Base-by-base conservation (phyloP, 2,888 invertebrate species). In the Drosophila anomalipes region DNA sequence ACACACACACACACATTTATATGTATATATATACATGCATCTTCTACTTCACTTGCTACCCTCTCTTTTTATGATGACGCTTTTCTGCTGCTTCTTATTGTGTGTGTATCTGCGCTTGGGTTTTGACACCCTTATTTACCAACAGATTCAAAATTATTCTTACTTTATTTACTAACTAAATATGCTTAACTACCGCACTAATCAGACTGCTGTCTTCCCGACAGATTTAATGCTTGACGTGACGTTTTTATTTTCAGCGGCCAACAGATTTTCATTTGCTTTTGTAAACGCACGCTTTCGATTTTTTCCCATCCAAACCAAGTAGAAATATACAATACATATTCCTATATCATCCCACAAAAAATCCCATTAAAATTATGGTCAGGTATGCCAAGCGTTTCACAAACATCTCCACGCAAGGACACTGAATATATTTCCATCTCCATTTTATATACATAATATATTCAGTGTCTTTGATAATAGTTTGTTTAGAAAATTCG, bases 381-480 rank as follows among this genome's bases (percentile, higher is more conserved):
- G 74, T 77, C 89, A 86, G 87, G 86, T 86, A 86, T 89, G 89
- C 71, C 28, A 9, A 59, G 66, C 10, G 39, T 61, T 67, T n/a
- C 12, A 58, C 3, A 41, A 19, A 39, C 37, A 39, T 16, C 26
- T 16, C 30, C 16, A 16, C 9, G 26, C 35, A 52, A 35, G 63
- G 52, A 32, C n/a, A 47, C 35, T 52, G 39, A 66, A 66, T 41
- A 41, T 44, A 26, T 16, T 14, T 26, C 12, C 26, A 51, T 4
- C 10, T 53, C n/a, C 26, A n/a, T 32, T 5, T 61, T 14, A 37
- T 14, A 10, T 37, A 19, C 47, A 35, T 47, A 26, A 26, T 44
- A n/a, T 52, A 26, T 51, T 52, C 51, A 19, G 2, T 57, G 19
- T 28, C 22, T 60, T 30, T 56, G 32, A 56, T 49, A 53, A 19